Percentiles rank a stretch among this genome's conserved stretches.
These are phyloP conservation scores for Lasioglossum morio DNA, from an alignment of 2,888 invertebrate genomes.

Conservation along the genomic window DNA sequence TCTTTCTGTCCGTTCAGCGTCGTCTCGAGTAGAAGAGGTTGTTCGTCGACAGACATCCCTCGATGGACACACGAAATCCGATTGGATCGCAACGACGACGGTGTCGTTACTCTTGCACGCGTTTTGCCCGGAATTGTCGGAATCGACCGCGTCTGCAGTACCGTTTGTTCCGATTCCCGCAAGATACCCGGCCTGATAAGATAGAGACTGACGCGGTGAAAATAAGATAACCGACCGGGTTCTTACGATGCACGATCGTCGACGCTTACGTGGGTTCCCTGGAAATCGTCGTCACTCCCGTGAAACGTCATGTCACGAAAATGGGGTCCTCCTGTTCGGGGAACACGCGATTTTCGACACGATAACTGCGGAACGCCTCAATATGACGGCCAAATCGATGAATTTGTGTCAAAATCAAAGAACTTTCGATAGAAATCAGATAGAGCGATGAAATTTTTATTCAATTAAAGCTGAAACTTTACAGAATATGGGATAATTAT, in stretches of 20 bases:
- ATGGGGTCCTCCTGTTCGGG: conserved; percentile 15
- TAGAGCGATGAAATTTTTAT: too few species aligned
- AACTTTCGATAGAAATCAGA: too few species aligned
- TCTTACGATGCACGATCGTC: conserved; percentile 37
- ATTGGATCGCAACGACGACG: conserved; percentile 13
- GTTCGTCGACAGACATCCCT: background rate
- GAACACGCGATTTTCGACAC: background rate
- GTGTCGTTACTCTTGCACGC: conserved; percentile 18
- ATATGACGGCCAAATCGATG: too few species aligned
- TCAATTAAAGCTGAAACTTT: too few species aligned
- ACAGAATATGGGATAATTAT: too few species aligned
- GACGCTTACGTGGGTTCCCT: conserved; percentile 55
- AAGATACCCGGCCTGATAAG: conserved; percentile 67
- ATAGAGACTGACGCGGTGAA: conserved; percentile 69
- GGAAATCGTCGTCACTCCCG: conserved; percentile 47
- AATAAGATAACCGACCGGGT: conserved; percentile 74
- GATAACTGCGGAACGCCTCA: background rate
- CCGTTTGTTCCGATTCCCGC: conserved; percentile 55
- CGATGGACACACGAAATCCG: conserved; percentile 5
- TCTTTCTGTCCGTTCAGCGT: background rate
- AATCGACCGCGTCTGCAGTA: conserved; percentile 34
- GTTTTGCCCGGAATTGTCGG: conserved; percentile 2
- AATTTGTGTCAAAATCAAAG: too few species aligned
- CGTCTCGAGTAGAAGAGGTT: background rate
- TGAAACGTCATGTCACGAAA: conserved; percentile 47